Base-by-base conservation (phyloP, 2,113 vertebrate species). In the Parus major region DNA sequence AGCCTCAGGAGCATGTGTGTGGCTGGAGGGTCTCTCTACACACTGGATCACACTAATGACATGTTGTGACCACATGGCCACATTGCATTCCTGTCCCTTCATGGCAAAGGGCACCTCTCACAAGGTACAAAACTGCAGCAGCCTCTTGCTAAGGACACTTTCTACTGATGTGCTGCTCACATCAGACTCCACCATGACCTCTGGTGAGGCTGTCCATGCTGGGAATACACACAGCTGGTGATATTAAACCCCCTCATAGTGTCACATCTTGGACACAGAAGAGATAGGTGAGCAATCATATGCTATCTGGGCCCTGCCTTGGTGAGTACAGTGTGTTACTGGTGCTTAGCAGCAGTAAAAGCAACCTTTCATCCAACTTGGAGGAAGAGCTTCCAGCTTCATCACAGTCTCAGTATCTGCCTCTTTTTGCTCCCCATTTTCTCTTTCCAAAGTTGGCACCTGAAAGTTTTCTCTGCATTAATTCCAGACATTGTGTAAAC, bases 401-500 rank as follows among this genome's bases (percentile, higher is more conserved):
- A 77, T 91, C 73, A 65, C 65, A 69, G 56, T 18, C 46, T 73
- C 63, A 79, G 66, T 93, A 86, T 81, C 89, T 71, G 61, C 88
- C 82, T 92, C 90, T 94, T 97, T 92, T 91, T 97, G 86, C 91
- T 95, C 97, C 88, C 71, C 92, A 60, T 87, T 86, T 97, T 96
- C 91, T 79, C 47, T 57, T 92, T 85, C 92, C 91, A 96, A 83
- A 91, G 92, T n/a, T 70, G 96, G 95, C 92, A 94, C 94, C 97
- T 95, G 55, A 95, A 96, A 89, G 93, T 97, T 97, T 97, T 96
- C 96, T 96, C 97, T 98, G 98, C 97, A 98, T 98, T 98, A 98
- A 98, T 98, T 98, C 96, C 97, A 98, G 98, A 98, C 98, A 87
- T 64, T 97, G 93, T 97, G 97, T 97, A 98, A 98, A 98, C 97